phyloP scores from a whole-genome alignment of 2,113 vertebrate genomes.

The Amphilophus citrinellus region DNA sequence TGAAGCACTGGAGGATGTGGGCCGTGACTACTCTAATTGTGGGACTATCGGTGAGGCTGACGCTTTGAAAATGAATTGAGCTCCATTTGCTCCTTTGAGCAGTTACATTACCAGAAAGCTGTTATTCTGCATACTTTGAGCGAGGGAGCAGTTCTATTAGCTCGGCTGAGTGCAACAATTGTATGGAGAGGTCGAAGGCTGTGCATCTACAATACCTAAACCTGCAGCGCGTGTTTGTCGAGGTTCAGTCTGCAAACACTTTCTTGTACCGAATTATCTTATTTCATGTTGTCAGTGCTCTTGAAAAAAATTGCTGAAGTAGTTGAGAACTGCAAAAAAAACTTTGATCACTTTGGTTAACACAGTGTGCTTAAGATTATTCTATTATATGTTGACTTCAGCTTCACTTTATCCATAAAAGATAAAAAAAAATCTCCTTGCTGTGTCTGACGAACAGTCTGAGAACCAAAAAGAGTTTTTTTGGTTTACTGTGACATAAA shows the following conservation, averaged over 20 bases:
- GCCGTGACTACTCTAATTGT: slow-evolving; percentile 69
- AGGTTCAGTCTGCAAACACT: not conserved
- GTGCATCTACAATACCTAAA: not conserved
- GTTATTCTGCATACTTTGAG: slow-evolving; percentile 54
- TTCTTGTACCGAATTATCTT: not conserved
- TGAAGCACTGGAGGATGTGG: slow-evolving; percentile 65
- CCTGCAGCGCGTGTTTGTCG: not conserved
- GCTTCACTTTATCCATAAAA: not conserved
- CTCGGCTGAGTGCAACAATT: slow-evolving; percentile 21
- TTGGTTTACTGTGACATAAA: not conserved
- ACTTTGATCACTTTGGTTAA: not conserved
- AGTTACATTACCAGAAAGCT: slow-evolving; percentile 66
- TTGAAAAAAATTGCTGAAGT: not conserved
- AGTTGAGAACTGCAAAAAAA: not conserved
- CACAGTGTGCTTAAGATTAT: not conserved
- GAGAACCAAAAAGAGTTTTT: not conserved
- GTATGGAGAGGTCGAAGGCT: not conserved
- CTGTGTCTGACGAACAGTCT: not conserved
- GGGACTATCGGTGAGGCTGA: slow-evolving; percentile 52
- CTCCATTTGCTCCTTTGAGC: slow-evolving; percentile 64
- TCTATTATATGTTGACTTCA: not conserved
- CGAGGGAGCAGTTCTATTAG: slow-evolving; percentile 43
- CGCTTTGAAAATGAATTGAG: slow-evolving; percentile 69
- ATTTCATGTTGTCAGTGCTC: not conserved
- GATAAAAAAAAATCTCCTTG: too few species aligned